Evolutionary conservation across 2,888 invertebrate species (phyloP).

Genomic region (Drosophila mayaguana): DNA sequence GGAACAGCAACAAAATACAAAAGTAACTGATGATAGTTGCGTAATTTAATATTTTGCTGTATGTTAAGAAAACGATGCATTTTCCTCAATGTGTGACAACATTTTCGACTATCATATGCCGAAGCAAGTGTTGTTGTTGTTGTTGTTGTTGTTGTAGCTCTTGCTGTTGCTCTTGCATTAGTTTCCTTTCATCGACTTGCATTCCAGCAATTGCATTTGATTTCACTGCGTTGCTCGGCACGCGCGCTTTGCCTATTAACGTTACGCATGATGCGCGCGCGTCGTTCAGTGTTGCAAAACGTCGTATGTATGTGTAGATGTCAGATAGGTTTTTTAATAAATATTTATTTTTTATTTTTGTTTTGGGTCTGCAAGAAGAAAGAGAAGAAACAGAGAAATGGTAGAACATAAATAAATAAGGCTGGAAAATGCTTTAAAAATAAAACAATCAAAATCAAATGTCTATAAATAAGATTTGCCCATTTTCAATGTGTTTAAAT

Average conservation of each 20-base stretch:
- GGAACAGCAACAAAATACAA: conserved; percentile 80
- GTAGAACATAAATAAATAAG: conserved; percentile 76
- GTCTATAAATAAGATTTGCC: too few species aligned
- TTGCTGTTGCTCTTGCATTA: conserved; percentile 18
- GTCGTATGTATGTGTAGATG: conserved; percentile 1
- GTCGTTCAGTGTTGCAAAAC: conserved; percentile 50
- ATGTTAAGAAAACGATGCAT: conserved; percentile 84
- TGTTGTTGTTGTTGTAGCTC: conserved; percentile 11
- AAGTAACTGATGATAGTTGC: conserved; percentile 84
- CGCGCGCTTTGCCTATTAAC: conserved; percentile 47
- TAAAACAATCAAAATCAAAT: conserved; percentile 27
- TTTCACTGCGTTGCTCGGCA: conserved; percentile 56
- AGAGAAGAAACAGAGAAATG: conserved; percentile 70
- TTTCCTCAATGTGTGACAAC: conserved; percentile 78
- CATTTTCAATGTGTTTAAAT: too few species aligned
- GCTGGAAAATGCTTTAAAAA: conserved; percentile 38
- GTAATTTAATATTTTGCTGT: conserved; percentile 83
- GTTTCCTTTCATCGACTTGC: conserved; percentile 39
- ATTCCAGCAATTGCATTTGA: conserved; percentile 50
- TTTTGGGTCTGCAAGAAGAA: conserved; percentile 72
- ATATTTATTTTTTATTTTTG: conserved; percentile 14
- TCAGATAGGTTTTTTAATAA: conserved; percentile 3
- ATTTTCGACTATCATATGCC: conserved; percentile 52
- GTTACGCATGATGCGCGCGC: conserved; percentile 60
- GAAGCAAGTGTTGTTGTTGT: conserved; percentile 14